Evolutionary conservation across 2,797 vertebrate species (phyloP).

Genomic region (Spatula clypeata): DNA sequence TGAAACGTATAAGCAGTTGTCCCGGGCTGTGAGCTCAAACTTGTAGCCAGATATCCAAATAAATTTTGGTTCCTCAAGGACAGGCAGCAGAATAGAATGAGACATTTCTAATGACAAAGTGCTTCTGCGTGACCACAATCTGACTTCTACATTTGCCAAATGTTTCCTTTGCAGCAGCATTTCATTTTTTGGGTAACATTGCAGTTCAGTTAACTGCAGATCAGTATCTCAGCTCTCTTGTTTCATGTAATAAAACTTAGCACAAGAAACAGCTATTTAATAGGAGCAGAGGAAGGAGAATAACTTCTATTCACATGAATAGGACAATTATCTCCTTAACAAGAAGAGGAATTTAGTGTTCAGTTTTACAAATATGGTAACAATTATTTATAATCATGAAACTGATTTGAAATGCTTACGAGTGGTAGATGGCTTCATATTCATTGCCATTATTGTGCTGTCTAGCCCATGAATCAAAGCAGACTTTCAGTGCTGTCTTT

Average conservation of each 20-base stretch:
- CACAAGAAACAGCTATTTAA: slow-evolving; percentile 30
- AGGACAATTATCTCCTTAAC: slow-evolving; percentile 60
- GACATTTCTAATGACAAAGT: slow-evolving; percentile 38
- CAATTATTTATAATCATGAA: slow-evolving; percentile 65
- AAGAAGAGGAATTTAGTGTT: slow-evolving; percentile 50
- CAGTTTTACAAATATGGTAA: slow-evolving; percentile 58
- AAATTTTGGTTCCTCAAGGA: slow-evolving; percentile 33
- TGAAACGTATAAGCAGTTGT: not conserved
- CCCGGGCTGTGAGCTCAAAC: not conserved
- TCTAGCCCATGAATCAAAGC: slow-evolving; percentile 49
- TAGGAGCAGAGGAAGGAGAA: not conserved
- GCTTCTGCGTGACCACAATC: slow-evolving; percentile 41
- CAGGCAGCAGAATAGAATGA: slow-evolving; percentile 32
- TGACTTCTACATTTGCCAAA: slow-evolving; percentile 51
- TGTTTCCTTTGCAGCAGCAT: slow-evolving; percentile 25
- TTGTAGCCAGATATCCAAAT: slow-evolving; percentile 17
- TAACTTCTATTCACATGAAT: slow-evolving; percentile 38
- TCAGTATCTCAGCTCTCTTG: slow-evolving; percentile 49
- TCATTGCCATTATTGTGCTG: slow-evolving; percentile 56
- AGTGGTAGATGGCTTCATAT: slow-evolving; percentile 41
- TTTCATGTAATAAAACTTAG: slow-evolving; percentile 47
- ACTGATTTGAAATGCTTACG: slow-evolving; percentile 53
- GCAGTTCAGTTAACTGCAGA: slow-evolving; percentile 38
- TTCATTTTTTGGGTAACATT: slow-evolving; percentile 48
- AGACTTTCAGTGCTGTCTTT: slow-evolving; percentile 59